Evolutionary conservation across 2,797 vertebrate species (phyloP).

Genomic region (Fistularia tabacaria): DNA sequence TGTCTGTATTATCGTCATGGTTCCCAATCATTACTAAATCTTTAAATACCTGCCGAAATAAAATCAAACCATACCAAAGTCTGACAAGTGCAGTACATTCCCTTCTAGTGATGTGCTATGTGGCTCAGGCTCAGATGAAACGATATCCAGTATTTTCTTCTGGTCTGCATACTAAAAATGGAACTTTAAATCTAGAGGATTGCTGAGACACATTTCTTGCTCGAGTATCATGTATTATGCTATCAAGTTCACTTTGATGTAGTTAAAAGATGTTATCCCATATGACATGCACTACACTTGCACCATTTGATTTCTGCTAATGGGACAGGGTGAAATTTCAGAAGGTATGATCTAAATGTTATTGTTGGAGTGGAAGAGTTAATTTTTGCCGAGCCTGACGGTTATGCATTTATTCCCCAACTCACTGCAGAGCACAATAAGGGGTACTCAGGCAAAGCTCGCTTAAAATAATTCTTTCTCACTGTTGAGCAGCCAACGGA

Average conservation of each 20-base stretch:
- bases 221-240: constrained; percentile 13
- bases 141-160: constrained; percentile 14
- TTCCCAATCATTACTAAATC: too few species aligned
- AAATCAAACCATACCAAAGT: constrained; percentile 10
- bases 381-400: constrained; percentile 35
- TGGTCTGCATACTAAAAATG: constrained; percentile 20
- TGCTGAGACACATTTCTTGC: not conserved
- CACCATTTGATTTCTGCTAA: constrained; percentile 30
- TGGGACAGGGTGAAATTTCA: constrained; percentile 23
- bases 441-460: constrained; percentile 32
- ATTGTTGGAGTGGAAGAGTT: constrained; percentile 11
- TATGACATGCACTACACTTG: constrained; percentile 9
- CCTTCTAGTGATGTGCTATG: constrained; percentile 48
- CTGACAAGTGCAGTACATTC: constrained; percentile 30
- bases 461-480: constrained; percentile 54
- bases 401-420: constrained; percentile 44
- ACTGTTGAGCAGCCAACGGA: constrained; percentile 44
- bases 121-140: constrained; percentile 34
- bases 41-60: too few species aligned
- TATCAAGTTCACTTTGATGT: constrained; percentile 18
- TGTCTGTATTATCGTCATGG: too few species aligned
- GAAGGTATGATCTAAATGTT: constrained; percentile 11
- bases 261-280: constrained; percentile 21
- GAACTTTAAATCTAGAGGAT: constrained; percentile 11
- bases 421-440: constrained; percentile 27